Base-by-base conservation (phyloP, 2,113 vertebrate genomes). In the Hippocampus mohnikei region DNA sequence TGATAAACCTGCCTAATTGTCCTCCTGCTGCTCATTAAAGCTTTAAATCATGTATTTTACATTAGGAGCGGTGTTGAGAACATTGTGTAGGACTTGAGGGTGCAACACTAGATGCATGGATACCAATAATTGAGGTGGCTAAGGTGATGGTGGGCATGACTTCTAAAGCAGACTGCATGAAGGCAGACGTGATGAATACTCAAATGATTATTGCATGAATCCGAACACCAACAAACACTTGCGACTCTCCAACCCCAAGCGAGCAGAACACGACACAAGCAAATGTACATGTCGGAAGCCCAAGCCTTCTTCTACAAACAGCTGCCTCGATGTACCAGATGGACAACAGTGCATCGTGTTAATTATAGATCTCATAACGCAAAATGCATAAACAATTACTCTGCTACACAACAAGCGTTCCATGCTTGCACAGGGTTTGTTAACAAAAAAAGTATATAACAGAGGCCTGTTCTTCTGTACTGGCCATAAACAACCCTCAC, bases 301-400 rank as follows among this genome's bases (percentile, higher is more conserved):
- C 42, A 60, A 66, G 62, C 48, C 37, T 46, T 81, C 67, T 25
- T 16, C 76, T 20, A 79, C 72, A 87, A 79, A 83, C 78, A 87
- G 81, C 75, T 82, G 79, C 82, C 73, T 64, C 50, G 5, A 64
- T 68, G 81, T 75, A 78, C 77, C 81, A 87, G 86, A 81, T 81
- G 83, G 84, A 88, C 85, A 86, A 88, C 88, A 87, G 88, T 89
- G 91, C 89, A 88, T 85, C 78, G 78, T 79, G 81, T 94, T 92
- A 93, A 93, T 94, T 91, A 92, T 92, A 91, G 89, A 94, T 91
- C 92, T 91, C 87, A 93, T 89, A 87, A 88, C 81, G 88, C 85
- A 85, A 89, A 83, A 88, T 87, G 88, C 90, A 91, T 89, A 88
- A 89, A 90, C 80, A 89, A 90, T 84, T 87, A 81, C 70, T 81